Conservation (phyloP, 2,797 vertebrate species). For the Syncerus caffer region DNA sequence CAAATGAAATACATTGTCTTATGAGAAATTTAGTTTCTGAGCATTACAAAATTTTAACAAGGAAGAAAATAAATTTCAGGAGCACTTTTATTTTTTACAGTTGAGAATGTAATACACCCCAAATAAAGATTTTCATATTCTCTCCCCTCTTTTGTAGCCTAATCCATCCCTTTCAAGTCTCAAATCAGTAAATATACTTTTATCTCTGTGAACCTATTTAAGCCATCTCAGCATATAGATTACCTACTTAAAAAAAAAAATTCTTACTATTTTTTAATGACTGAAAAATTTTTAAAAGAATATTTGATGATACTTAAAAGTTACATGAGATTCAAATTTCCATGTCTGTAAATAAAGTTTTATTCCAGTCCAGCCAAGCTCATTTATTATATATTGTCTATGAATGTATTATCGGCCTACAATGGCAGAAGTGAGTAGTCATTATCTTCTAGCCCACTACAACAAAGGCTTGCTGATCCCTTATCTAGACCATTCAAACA, state of each 20-base stretch:
- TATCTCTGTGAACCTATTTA: not conserved
- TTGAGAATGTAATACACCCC: not conserved
- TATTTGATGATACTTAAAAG: not conserved
- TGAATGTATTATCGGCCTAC: not conserved
- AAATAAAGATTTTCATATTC: not conserved
- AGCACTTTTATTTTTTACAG: not conserved
- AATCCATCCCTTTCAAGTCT: not conserved
- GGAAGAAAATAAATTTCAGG: not conserved
- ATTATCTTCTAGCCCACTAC: not conserved
- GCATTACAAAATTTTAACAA: not conserved
- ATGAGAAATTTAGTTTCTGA: not conserved
- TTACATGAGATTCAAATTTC: not conserved
- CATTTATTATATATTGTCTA: not conserved
- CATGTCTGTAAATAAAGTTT: not conserved
- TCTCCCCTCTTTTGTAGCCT: not conserved
- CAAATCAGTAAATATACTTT: not conserved
- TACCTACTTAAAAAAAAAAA: not conserved
- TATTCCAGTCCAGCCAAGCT: not conserved
- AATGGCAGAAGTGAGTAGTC: not conserved
- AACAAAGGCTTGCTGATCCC: not conserved
- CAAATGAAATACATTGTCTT: not conserved
- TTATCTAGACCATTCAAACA: not conserved
- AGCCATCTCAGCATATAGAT: not conserved
- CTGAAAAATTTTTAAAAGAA: not conserved
- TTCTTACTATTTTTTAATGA: not conserved